Evolutionary conservation across 2,888 invertebrate genomes (phyloP), one percentile per base, ranked within the genome.

Genomic region (Yponomeuta plumbellus): DNA sequence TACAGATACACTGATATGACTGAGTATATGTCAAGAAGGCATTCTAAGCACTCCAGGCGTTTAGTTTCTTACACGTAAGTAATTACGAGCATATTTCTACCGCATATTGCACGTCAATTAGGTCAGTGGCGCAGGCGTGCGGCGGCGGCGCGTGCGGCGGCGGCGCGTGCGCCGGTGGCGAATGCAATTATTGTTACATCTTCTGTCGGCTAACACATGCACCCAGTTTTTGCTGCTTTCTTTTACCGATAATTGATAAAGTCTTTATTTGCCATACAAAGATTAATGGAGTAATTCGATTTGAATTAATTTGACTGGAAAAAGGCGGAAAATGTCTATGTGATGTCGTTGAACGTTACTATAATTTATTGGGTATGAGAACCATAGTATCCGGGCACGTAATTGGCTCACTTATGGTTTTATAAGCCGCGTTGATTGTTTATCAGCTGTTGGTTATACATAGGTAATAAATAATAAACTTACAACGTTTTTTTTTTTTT

Each of bases 61-160:
- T 52, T 52, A 52, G 17, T 52, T 52, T 52, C 17, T 17, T 17
- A 52, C 44, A 52, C 44, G 44, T 52, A 52, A 13, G 17, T 52
- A 52, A 52, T 52, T 52, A 52, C 17, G 17, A 52, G 44, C 44
- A 52, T 52, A 17, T 52, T 52, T 52, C 17, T 52, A 17, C 44
- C 17, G 44, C 44, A 52, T 59, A 23, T 34, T 61, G 61, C 61
- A 61, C 34, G 23, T 59, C 21, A 59, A 22, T 13, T 59, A 59
- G 59, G 59, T 22, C 23, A 59, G 21, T 59, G 59, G 59, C 23
- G 21, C 59, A 59, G 56, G 56, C 56, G n/a, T 17, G 20, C 56
- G 21, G 34, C 8, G 34, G 34, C 59, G 21, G 59, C 22, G 59
- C 59, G 22, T 10, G 59, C 22, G 26, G 34, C 44, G 44, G 44